A percentile compares a stretch with the other conserved stretches of the same genome.
Evolutionary conservation across 2,113 vertebrate species (phyloP).

Genomic region (Cyprinodon variegatus): DNA sequence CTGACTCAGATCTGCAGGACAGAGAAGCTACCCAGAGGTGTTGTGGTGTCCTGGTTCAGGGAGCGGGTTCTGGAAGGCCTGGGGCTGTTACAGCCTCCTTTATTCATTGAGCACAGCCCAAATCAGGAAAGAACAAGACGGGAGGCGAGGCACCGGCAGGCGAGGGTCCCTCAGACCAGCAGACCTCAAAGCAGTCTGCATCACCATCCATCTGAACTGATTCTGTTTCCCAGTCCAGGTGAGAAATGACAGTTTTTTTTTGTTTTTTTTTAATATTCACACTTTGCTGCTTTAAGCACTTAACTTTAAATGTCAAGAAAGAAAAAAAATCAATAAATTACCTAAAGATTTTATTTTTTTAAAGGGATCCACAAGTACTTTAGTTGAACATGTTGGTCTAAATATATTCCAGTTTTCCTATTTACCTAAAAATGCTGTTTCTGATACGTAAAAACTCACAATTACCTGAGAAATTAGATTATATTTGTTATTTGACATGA

Average conservation of each 20-base stretch:
- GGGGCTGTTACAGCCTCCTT: slow-evolving; percentile 63
- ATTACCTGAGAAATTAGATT: too few species aligned
- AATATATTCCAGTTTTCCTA: not conserved
- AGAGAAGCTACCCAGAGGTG: slow-evolving; percentile 52
- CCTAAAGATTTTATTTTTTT: not conserved
- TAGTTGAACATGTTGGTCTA: not conserved
- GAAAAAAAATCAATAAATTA: too few species aligned
- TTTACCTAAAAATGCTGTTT: not conserved
- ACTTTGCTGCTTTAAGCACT: not conserved
- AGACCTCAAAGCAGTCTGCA: slow-evolving; percentile 33
- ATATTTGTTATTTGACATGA: too few species aligned
- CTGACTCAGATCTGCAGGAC: slow-evolving; percentile 40
- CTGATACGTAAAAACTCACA: too few species aligned
- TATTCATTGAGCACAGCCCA: not conserved
- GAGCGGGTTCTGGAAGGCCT: slow-evolving; percentile 66
- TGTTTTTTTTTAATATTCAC: not conserved
- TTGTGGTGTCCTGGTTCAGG: slow-evolving; percentile 68
- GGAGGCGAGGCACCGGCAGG: slow-evolving; percentile 66
- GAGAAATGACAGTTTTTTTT: slow-evolving; percentile 50
- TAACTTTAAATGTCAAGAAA: too few species aligned
- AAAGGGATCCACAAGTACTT: not conserved
- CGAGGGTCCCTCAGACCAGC: slow-evolving; percentile 40
- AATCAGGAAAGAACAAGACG: slow-evolving; percentile 14
- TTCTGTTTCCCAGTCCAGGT: slow-evolving; percentile 90
- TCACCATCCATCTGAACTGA: slow-evolving; percentile 82